Evolutionary conservation across 2,888 invertebrate species (phyloP).

Genomic region (Caenorhabditis sp.): DNA sequence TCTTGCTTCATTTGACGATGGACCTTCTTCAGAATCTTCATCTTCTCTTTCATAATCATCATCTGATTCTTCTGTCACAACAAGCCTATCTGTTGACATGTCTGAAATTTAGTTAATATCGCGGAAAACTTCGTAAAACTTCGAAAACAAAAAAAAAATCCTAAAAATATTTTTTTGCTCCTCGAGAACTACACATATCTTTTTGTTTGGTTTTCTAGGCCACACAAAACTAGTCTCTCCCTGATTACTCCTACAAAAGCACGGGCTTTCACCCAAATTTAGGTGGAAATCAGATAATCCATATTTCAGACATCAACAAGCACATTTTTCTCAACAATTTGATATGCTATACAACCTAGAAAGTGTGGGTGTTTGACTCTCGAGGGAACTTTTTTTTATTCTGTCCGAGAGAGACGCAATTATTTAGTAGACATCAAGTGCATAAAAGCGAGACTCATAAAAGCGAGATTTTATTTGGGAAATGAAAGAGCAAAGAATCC

Average conservation of each 20-base stretch:
- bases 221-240: slow-evolving; percentile 9
- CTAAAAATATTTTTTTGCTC: not conserved
- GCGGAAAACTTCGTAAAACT: slow-evolving; percentile 3
- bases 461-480: no score
- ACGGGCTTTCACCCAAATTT: not conserved
- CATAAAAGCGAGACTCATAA: no score
- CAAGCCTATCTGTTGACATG: slow-evolving; percentile 31
- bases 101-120: not conserved
- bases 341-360: no score
- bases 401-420: no score
- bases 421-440: no score
- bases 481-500: no score
- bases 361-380: no score
- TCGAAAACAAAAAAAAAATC: not conserved
- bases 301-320: not conserved
- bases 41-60: slow-evolving; percentile 32
- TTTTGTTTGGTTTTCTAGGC: not conserved
- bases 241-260: not conserved
- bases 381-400: no score
- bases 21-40: slow-evolving; percentile 20
- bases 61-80: slow-evolving; percentile 37
- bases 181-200: not conserved
- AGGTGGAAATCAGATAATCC: slow-evolving; percentile 4
- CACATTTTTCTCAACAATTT: no score
- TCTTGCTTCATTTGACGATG: slow-evolving; percentile 6